These are phyloP conservation scores for Rhinolophus ferrumequinum DNA, from an alignment of 2,113 vertebrate species.

Conservation along the genomic window DNA sequence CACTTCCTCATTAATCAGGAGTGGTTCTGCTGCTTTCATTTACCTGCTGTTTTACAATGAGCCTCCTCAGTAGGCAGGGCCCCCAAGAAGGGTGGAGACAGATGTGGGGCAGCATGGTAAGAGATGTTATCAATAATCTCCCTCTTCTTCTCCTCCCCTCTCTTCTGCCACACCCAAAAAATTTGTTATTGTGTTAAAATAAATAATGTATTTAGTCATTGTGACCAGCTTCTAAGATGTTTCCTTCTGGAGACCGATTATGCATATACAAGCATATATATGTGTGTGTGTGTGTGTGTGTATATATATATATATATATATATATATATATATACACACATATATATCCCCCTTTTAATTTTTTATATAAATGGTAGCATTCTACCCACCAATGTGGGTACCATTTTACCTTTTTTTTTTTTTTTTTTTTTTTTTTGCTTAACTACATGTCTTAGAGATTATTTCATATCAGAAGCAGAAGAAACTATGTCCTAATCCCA, in stretches of 20 bases:
- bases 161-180: conserved; percentile 45
- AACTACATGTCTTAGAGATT: not conserved
- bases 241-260: conserved; percentile 35
- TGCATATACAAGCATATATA: not conserved
- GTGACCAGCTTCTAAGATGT: not conserved
- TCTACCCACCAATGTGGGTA: not conserved
- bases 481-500: not conserved
- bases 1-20: conserved; percentile 10
- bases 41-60: not conserved
- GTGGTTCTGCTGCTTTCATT: not conserved
- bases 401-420: not conserved
- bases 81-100: conserved; percentile 15
- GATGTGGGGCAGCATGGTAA: not conserved
- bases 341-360: not conserved
- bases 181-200: conserved; percentile 62
- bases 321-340: too few relatives aligned
- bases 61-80: not conserved
- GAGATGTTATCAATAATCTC: conserved; percentile 48
- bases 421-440: not conserved
- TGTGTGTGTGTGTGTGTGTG: too few relatives aligned
- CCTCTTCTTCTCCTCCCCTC: not conserved
- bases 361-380: not conserved
- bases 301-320: not conserved
- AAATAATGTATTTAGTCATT: conserved; percentile 39
- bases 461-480: not conserved